Evolutionary conservation across 2,888 invertebrate species (phyloP).

Genomic region (Actias luna): DNA sequence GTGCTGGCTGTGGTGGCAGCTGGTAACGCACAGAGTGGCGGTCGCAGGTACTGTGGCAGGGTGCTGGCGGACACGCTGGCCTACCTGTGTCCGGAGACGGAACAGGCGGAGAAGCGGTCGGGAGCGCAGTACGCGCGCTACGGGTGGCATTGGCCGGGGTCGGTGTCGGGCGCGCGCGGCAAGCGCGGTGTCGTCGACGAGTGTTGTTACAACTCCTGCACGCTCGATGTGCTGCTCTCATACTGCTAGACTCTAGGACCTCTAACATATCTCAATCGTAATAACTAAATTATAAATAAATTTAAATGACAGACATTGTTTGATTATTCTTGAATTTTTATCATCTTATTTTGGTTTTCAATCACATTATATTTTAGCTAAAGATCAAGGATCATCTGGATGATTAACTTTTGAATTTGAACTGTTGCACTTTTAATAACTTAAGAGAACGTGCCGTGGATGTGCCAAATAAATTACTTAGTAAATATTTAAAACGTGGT

Average conservation of each 20-base stretch:
- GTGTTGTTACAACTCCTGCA: conserved; percentile 30
- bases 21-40: background rate
- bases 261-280: background rate
- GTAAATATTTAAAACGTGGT: too few species aligned
- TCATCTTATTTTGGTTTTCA: too few species aligned
- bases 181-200: conserved; percentile 30
- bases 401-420: too few species aligned
- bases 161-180: conserved; percentile 25
- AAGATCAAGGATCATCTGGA: too few species aligned
- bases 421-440: too few species aligned
- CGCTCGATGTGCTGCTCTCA: conserved; percentile 26
- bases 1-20: background rate
- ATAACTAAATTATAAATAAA: too few species aligned
- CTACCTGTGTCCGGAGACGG: conserved; percentile 26
- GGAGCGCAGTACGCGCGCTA: conserved; percentile 1
- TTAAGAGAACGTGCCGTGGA: too few species aligned
- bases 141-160: conserved; percentile 9
- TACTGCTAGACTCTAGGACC: conserved; percentile 13
- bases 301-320: too few species aligned
- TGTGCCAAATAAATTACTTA: too few species aligned
- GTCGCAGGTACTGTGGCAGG: conserved; percentile 32
- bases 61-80: conserved; percentile 33
- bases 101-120: conserved; percentile 19
- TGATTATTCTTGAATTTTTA: too few species aligned
- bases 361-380: too few species aligned